Evolutionary conservation across 2,113 vertebrate species (phyloP), one percentile per base, ranked within the genome.

Genomic region (Pterocles gutturalis): DNA sequence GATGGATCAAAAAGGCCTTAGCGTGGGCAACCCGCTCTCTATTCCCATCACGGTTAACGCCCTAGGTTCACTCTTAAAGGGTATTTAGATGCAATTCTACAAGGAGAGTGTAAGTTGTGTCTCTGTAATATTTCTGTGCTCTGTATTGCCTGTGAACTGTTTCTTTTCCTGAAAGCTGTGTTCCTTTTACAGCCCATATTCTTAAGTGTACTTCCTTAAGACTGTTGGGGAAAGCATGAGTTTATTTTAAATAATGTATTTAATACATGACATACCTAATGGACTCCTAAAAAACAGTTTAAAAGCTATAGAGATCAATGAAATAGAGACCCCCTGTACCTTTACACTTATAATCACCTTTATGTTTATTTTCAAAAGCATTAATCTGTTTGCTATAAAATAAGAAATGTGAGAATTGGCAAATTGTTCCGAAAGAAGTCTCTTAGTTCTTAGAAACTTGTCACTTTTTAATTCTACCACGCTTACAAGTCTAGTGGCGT

Each of bases 41-140:
- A 9, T 46, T 64, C 51, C 12, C 1, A 1, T 87, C 34, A 11
- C 0, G 0, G 5, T 58, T 20, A 81, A 26, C 43, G 84, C 86
- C 41, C 13, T 14, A 66, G 49, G 13, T 90, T 70, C 61, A 15
- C n/a, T 91, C 0, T 33, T 29, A 49, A 22, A 3, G 31, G 22
- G 13, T 75, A 38, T 11, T 80, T 65, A 75, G 41, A 34, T 83
- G 57, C 31, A 57, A 4, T 72, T 65, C 33, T 89, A 41, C 61
- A 89, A 17, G 54, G 43, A 87, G 57, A 80, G 36, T 84, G 54
- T 54, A 22, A 83, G 17, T 22, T 83, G 13, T 83, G n/a, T 93
- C 25, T 95, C 61, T 93, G 10, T 87, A 29, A 16, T 79, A 90
- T 70, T 22, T 83, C 71, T 91, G 31, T 91, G 84, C 88, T 96